A percentile compares a stretch with the other conserved stretches of the same genome.
These are phyloP conservation scores for Pollachius pollachius DNA, from an alignment of 2,113 vertebrate species.

Conservation along the genomic window DNA sequence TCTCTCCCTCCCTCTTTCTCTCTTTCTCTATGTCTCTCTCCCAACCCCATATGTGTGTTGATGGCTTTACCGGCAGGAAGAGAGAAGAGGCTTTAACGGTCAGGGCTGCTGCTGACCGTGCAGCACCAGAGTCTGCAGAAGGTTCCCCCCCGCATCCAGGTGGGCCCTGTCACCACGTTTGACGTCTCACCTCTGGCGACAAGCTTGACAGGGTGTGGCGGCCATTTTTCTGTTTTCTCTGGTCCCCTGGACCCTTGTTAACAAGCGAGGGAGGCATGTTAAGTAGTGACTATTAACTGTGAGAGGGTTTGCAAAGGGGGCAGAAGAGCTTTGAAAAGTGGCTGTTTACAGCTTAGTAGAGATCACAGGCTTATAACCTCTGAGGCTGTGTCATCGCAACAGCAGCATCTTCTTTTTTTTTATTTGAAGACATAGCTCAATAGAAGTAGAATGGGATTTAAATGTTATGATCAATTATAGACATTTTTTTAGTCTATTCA, in stretches of 20 bases:
- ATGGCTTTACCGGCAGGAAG: constrained; percentile 65
- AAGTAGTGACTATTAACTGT: too few species aligned
- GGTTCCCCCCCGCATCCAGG: constrained; percentile 20
- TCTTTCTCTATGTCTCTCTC: constrained; percentile 4
- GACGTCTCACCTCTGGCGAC: constrained; percentile 25
- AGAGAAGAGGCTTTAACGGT: constrained; percentile 22
- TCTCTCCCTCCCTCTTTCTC: constrained; percentile 22
- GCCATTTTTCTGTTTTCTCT: constrained; percentile 1
- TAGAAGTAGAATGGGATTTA: too few species aligned
- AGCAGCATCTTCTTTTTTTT: not conserved
- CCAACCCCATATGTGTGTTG: constrained; percentile 22
- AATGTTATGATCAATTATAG: too few species aligned
- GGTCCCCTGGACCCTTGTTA: not conserved
- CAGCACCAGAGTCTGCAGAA: constrained; percentile 17
- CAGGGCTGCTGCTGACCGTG: constrained; percentile 27
- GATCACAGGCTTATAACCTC: not conserved
- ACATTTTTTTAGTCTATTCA: too few species aligned
- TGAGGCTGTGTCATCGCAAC: too few species aligned
- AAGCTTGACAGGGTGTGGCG: constrained; percentile 10
- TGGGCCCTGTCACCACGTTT: constrained; percentile 45
- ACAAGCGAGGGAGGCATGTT: not conserved
- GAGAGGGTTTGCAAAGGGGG: too few species aligned
- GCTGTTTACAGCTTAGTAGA: not conserved
- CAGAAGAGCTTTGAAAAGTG: not conserved
- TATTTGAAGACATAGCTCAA: too few species aligned